Evolutionary conservation across 1,140 invertebrate genomes (phyloP), one percentile per base, ranked within the genome.

Genomic region (Drosophila elegans): DNA sequence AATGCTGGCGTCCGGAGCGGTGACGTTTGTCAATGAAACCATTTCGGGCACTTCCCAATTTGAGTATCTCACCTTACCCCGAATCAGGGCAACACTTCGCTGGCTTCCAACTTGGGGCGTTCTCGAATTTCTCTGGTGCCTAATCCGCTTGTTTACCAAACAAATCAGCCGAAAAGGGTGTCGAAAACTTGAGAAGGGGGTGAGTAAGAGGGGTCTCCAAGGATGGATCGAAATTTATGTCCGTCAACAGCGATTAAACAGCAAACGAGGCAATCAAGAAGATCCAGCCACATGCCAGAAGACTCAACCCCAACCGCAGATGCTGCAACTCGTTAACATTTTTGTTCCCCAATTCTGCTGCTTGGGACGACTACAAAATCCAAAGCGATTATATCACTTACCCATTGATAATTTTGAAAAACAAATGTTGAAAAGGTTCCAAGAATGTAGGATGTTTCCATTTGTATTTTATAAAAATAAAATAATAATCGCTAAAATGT

Each of bases 91-190:
- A 44, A 45, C 72, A 84, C 45, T 61, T 51, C 64, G 63, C 74
- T 41, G 80, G 80, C 80, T 84, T 84, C 80, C 49, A 68, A 51
- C 48, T 55, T 51, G 57, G 62, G 71, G 73, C 55, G 67, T 80
- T 84, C 81, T 71, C 68, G 55, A 52, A 69, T 84, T 80, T 77
- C 80, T 52, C 27, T 44, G 27, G 67, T 52, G 81, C 55, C 78
- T 85, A 85, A 84, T 84, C 81, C 81, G 73, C 59, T 80, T 84
- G 81, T 85, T 84, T 83, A 80, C 81, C 72, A 80, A 84, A 84
- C 83, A 84, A 84, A 84, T 69, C 79, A 63, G 32, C 36, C 9
- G 49, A 44, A 74, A 84, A 84, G 73, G 81, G 81, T 85, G 73
- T 62, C 63, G 7, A 16, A 6, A 7, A 32, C 2, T 32, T 5